These are phyloP conservation scores for Serripes groenlandicus DNA, from an alignment of 2,888 invertebrate genomes.

Conservation along the genomic window DNA sequence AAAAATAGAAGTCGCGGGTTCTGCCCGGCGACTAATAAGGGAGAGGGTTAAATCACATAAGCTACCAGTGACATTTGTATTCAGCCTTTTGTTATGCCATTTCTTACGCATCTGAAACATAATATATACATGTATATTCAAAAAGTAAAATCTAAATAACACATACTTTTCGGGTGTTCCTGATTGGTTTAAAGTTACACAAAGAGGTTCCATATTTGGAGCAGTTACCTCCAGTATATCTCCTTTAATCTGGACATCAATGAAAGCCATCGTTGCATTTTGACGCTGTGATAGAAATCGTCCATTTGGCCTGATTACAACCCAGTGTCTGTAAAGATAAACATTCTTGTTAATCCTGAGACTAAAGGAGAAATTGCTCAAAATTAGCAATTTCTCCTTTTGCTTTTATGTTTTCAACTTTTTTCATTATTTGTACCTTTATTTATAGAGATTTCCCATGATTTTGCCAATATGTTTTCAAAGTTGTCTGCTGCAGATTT, in stretches of 20 bases:
- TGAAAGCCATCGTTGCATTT: slow-evolving; percentile 74
- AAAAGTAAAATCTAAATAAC: too few species aligned
- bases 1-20: too few species aligned
- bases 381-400: slow-evolving; percentile 1
- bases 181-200: not conserved
- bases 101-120: too few species aligned
- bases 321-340: slow-evolving; percentile 73
- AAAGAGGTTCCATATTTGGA: slow-evolving; percentile 69
- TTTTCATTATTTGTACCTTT: too few species aligned
- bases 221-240: slow-evolving; percentile 73
- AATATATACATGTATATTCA: too few species aligned
- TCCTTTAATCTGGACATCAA: slow-evolving; percentile 65
- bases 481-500: too few species aligned
- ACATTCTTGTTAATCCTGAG: not conserved
- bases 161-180: not conserved
- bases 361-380: slow-evolving; percentile 1
- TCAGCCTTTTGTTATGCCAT: too few species aligned
- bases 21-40: too few species aligned
- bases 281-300: slow-evolving; percentile 75
- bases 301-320: slow-evolving; percentile 73
- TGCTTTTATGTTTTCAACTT: not conserved
- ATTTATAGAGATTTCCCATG: too few species aligned
- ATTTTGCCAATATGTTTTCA: too few species aligned
- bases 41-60: too few species aligned
- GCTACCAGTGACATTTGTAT: too few species aligned